A percentile compares a stretch with the other conserved stretches of the same genome.
Conservation (phyloP, 2,888 invertebrate genomes). For the Conchocele bisecta region DNA sequence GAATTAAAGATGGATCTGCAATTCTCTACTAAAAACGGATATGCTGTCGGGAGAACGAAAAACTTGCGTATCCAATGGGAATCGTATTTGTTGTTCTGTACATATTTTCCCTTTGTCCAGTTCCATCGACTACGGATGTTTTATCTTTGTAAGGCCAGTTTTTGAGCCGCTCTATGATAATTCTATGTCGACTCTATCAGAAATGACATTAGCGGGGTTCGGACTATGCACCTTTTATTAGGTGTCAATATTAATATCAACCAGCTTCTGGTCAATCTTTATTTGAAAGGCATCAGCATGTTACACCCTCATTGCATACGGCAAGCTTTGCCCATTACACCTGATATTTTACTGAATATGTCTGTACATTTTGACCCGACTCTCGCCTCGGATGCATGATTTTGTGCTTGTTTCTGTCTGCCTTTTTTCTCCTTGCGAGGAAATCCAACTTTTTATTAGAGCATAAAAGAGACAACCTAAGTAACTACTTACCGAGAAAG, state of each 20-base stretch:
- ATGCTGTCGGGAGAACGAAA: neutral
- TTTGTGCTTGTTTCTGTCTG: neutral
- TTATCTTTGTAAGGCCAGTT: neutral
- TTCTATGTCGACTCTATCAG: neutral
- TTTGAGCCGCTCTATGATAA: neutral
- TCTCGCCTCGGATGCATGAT: neutral
- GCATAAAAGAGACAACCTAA: too few relatives aligned
- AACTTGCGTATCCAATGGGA: neutral
- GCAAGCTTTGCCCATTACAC: neutral
- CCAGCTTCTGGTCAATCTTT: neutral
- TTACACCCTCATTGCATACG: neutral
- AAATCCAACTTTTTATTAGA: neutral
- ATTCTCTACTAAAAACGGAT: neutral
- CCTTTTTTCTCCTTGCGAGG: neutral
- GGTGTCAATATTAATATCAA: neutral
- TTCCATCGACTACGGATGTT: neutral
- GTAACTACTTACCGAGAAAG: too few relatives aligned
- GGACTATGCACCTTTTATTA: neutral
- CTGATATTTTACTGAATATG: slow-evolving; percentile 3
- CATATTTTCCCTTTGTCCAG: neutral
- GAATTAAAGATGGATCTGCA: neutral
- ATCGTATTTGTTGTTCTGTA: neutral
- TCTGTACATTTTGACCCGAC: neutral
- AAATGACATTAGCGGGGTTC: neutral
- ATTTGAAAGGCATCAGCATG: neutral